Evolutionary conservation across 2,888 invertebrate species (phyloP), one percentile per base, ranked within the genome.

Genomic region (Empis stercorea): DNA sequence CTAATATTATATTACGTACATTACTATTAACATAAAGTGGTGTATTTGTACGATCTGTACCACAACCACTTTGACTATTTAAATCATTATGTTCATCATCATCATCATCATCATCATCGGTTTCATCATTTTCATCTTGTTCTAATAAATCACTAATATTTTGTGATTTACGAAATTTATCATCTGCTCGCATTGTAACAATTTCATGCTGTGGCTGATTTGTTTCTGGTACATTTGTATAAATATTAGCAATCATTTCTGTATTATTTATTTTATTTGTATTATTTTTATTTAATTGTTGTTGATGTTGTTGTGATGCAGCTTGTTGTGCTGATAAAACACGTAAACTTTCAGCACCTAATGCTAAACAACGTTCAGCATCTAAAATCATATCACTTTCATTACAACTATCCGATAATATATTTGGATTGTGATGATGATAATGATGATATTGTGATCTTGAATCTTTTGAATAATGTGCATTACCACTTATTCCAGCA

Each of bases 151-250:
- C 61, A 42, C 61, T 61, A 7, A 62, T 59, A 40, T 61, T 57
- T 42, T 61, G 48, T 9, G 62, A 49, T 48, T 55, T 55, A 4
- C 64, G 48, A 48, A 66, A 57, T 48, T 68, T 68, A 37, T 58
- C 59, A 46, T 57, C 56, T 9, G 57, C 55, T 3, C 57, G 53
- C 57, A 59, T 58, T 32, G 58, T 59, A 13, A 69, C 65, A 1
- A 76, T 61, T 58, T 76, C 78, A 53, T 78, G 79, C 57, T 78
- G 76, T 1, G 78, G 79, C 23, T 75, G 72, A 54, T 70, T 66
- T 1, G 78, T 78, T 59, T 79, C 79, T 0, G 78, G 77, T 1
- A 78, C 77, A 51, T 79, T 79, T 0, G 78, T 79, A 53, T 79
- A 79, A 40, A 78, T 79, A 54, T 78, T 79, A 63, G 78, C 76